Evolutionary conservation across 2,797 vertebrate species (phyloP), one percentile per base, ranked within the genome.

Genomic region (Tenualosa thibaudeaui): DNA sequence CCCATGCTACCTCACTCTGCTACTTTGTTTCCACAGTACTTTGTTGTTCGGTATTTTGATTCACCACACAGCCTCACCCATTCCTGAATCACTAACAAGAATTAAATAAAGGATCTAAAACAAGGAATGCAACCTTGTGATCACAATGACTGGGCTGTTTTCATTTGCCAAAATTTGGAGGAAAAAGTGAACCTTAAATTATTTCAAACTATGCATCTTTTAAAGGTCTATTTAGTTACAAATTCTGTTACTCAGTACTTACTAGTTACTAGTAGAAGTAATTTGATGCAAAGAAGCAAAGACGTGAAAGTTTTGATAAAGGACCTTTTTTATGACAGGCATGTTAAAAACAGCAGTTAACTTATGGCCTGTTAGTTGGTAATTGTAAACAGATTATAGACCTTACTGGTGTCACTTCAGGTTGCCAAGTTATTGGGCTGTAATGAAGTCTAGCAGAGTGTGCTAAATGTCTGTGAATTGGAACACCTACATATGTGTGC

Each of bases 371-470:
- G 37, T 78, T 78, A 43, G 71, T 43, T 40, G 19, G 71, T 78
- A 78, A 78, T 78, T 78, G 71, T 78, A 78, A 78, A 46, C 71
- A 78, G 71, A 78, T 78, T 78, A 78, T 78, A 78, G 71, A 78
- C 71, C 71, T 78, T 46, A 78, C 71, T 78, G 71, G 37, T 78
- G 37, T 78, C 71, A 78, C 71, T 78, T 78, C 71, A 78, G 71
- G 71, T 46, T 78, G 71, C 71, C 71, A 46, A 78, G 71, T 78
- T 78, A 78, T 78, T 78, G 71, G 71, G 71, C 71, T 78, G 71
- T 46, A 43, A 78, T 22, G 19, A 46, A 46, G 37, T 43, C 71
- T 43, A 19, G 37, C 19, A 40, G 71, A 43, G 71, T 46, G 71
- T 22, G 71, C 17, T 17, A 46, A 78, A 40, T 46, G 40, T 78